Conservation (phyloP, 1,140 invertebrate species). For the Manduca sexta region DNA sequence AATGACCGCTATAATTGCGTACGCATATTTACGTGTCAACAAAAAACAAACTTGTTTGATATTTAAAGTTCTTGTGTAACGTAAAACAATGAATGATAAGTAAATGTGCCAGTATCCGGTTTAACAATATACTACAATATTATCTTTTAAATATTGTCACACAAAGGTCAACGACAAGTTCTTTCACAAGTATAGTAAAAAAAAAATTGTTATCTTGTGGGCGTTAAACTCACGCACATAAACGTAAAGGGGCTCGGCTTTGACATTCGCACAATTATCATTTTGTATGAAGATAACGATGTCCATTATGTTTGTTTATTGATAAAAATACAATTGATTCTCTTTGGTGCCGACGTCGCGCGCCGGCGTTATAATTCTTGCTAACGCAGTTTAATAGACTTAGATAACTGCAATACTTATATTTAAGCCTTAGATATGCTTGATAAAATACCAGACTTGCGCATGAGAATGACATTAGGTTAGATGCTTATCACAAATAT, state of each 20-base stretch:
- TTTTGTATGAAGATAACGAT: not conserved
- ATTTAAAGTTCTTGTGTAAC: no score
- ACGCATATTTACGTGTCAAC: no score
- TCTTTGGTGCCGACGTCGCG: not conserved
- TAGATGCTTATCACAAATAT: no score
- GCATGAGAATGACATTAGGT: no score
- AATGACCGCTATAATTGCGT: no score
- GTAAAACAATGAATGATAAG: no score
- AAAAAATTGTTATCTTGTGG: not conserved
- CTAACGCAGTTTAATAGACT: no score
- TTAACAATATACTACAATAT: not conserved
- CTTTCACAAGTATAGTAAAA: not conserved
- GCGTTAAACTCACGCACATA: not conserved
- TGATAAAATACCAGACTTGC: no score
- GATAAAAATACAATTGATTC: not conserved
- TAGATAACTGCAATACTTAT: no score
- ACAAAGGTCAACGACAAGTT: not conserved
- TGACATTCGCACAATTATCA: constrained; percentile 3
- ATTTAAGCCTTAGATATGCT: no score
- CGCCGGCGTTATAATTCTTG: no score
- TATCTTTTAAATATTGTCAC: not conserved
- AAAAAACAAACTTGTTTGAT: no score
- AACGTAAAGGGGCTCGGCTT: constrained; percentile 5
- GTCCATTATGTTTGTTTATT: not conserved
- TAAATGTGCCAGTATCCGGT: not conserved